A percentile compares a stretch with the other conserved stretches of the same genome.
These are phyloP conservation scores for Patella pellucida DNA, from an alignment of 2,888 invertebrate species.

Conservation along the genomic window DNA sequence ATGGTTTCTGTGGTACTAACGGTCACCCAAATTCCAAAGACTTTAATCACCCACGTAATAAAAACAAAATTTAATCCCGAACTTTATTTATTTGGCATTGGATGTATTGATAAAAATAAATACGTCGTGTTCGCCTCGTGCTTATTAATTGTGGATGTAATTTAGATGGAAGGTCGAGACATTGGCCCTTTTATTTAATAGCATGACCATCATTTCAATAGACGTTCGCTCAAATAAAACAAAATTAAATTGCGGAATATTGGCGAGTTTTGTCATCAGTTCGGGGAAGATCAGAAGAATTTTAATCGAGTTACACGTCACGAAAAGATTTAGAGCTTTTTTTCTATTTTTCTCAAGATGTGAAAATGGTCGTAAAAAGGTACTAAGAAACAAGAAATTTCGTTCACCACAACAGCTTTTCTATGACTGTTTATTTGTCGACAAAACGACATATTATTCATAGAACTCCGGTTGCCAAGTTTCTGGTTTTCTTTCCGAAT, in stretches of 20 bases:
- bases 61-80: slow-evolving; percentile 2
- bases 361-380: slow-evolving; percentile 4
- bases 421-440: background rate
- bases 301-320: slow-evolving; percentile 5
- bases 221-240: slow-evolving; percentile 7
- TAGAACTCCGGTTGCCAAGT: background rate
- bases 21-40: background rate
- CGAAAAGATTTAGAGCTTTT: slow-evolving; percentile 7
- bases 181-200: slow-evolving; percentile 11
- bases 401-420: slow-evolving; percentile 9
- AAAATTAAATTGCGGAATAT: slow-evolving; percentile 9
- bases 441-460: slow-evolving; percentile 7
- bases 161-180: background rate
- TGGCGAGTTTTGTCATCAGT: slow-evolving; percentile 9
- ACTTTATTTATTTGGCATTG: slow-evolving; percentile 11
- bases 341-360: slow-evolving; percentile 11
- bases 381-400: slow-evolving; percentile 7
- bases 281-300: slow-evolving; percentile 5
- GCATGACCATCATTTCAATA: slow-evolving; percentile 8
- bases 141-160: slow-evolving; percentile 10
- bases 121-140: background rate
- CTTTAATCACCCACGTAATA: background rate
- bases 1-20: no score
- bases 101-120: slow-evolving; percentile 11
- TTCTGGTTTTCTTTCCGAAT: no score